A percentile compares a stretch with the other conserved stretches of the same genome.
Conservation (phyloP, 2,113 vertebrate genomes). For the Podiceps cristatus region DNA sequence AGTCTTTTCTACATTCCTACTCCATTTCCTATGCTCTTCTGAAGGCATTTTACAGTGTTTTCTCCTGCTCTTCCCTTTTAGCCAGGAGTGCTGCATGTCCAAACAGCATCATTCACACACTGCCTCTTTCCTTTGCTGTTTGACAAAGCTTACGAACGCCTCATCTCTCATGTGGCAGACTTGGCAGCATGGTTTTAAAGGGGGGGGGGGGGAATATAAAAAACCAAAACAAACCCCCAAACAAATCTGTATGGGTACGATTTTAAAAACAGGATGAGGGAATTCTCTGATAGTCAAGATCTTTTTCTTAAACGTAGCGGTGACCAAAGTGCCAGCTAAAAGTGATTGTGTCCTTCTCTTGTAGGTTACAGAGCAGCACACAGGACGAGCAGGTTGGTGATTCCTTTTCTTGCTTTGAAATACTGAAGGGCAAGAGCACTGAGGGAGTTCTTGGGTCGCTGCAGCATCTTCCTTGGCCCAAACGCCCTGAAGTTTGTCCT, state of each 20-base stretch:
- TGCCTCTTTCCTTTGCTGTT: not conserved
- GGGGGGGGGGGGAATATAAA: too few species aligned
- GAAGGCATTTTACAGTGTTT: not conserved
- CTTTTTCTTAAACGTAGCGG: not conserved
- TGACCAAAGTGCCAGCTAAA: not conserved
- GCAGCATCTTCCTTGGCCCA: not conserved
- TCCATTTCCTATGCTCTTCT: not conserved
- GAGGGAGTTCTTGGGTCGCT: not conserved
- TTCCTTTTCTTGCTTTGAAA: not conserved
- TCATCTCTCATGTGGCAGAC: rapidly evolving
- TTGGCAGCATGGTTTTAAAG: not conserved
- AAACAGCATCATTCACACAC: rapidly evolving
- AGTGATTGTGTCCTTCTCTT: not conserved
- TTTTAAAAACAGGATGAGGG: not conserved
- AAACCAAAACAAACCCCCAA: too few species aligned
- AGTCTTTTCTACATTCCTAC: rapidly evolving
- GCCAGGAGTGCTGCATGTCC: rapidly evolving
- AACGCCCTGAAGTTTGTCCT: not conserved
- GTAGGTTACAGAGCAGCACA: not conserved
- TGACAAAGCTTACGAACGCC: rapidly evolving
- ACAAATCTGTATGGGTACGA: not conserved
- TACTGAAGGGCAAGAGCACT: not conserved
- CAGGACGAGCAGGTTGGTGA: constrained; percentile 67
- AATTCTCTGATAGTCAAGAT: not conserved
- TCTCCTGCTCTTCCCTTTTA: not conserved